These are phyloP conservation scores for Stegophylla sp. DNA, from an alignment of 2,888 invertebrate species.

Conservation along the genomic window DNA sequence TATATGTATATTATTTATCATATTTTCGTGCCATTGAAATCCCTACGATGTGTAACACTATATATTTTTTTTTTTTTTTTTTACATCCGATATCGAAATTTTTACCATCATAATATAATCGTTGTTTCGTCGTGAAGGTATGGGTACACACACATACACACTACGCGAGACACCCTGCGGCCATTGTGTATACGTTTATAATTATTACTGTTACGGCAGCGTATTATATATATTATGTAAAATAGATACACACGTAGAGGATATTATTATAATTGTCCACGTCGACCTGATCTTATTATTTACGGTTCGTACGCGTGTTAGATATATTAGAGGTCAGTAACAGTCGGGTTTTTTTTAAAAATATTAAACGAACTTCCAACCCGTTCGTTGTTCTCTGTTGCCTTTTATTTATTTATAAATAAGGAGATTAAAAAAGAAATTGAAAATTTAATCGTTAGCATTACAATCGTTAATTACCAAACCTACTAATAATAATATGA, in stretches of 20 bases:
- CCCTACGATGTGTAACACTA: neutral
- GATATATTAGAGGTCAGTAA: constrained; percentile 29
- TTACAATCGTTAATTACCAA: constrained; percentile 32
- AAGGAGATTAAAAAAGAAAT: too few species aligned
- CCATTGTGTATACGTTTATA: constrained; percentile 20
- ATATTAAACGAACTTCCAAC: neutral
- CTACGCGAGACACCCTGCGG: constrained; percentile 7
- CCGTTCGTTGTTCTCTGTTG: neutral
- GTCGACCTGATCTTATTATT: constrained; percentile 37
- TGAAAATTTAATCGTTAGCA: constrained; percentile 23
- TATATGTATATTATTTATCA: too few species aligned
- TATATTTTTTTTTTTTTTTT: too few species aligned
- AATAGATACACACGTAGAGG: neutral
- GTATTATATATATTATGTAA: neutral
- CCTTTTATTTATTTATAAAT: too few species aligned
- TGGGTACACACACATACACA: too few species aligned
- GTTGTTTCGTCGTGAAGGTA: neutral
- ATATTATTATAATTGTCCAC: constrained; percentile 17
- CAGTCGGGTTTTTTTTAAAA: neutral
- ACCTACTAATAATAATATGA: constrained; percentile 16
- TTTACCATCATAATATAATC: constrained; percentile 24
- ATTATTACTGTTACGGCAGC: constrained; percentile 27
- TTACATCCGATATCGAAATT: neutral
- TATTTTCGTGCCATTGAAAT: neutral
- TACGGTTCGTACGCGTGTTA: neutral